Evolutionary conservation across 2,888 invertebrate species (phyloP).

Genomic region (Anarsia innoxiella): DNA sequence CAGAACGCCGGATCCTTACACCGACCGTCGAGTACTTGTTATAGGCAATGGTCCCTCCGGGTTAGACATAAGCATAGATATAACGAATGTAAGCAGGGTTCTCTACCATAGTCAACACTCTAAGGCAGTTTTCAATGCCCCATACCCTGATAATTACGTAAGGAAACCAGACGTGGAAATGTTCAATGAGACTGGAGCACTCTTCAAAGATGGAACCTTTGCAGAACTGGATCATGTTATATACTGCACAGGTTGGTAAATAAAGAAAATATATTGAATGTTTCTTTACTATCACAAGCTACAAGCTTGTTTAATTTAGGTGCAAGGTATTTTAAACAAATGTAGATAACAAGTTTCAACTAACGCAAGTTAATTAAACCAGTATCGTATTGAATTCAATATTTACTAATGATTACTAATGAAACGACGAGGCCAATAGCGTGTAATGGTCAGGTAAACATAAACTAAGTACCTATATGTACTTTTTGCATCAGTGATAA

Average conservation of each 20-base stretch:
- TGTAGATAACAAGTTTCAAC: too few species aligned
- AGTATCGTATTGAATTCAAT: too few species aligned
- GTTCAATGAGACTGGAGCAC: constrained; percentile 65
- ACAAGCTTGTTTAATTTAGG: too few species aligned
- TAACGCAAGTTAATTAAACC: too few species aligned
- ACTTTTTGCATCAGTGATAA: too few species aligned
- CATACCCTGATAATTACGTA: constrained; percentile 62
- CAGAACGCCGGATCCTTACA: constrained; percentile 75
- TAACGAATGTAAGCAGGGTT: constrained; percentile 56
- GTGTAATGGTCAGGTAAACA: too few species aligned
- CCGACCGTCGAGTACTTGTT: constrained; percentile 75
- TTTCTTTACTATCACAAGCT: too few species aligned
- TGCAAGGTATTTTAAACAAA: too few species aligned
- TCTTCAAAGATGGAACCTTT: constrained; percentile 76
- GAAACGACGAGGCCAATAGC: too few species aligned
- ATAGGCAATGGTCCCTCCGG: constrained; percentile 85
- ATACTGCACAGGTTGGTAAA: constrained; percentile 85
- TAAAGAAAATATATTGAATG: too few species aligned
- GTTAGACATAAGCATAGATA: constrained; percentile 80
- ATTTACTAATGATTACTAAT: too few species aligned
- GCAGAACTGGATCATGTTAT: constrained; percentile 79
- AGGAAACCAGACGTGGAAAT: constrained; percentile 70
- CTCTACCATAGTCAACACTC: constrained; percentile 73
- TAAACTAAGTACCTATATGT: too few species aligned
- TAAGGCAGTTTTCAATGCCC: constrained; percentile 42